These are phyloP conservation scores for Ditylenchus weischeri DNA, from an alignment of 2,888 invertebrate genomes.

Conservation along the genomic window DNA sequence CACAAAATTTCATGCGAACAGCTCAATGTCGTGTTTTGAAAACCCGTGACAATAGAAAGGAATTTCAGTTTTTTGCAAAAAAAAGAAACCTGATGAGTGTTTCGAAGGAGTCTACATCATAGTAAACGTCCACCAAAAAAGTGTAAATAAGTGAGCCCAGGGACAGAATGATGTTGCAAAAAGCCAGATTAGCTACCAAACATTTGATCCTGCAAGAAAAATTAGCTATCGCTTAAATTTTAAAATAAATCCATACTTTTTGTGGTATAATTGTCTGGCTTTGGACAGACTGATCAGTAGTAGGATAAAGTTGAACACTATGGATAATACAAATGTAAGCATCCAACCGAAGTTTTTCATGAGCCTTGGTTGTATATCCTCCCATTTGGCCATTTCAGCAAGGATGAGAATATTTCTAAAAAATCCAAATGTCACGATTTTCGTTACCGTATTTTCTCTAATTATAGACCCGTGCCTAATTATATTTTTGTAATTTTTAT, in stretches of 20 bases:
- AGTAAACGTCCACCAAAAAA: slow-evolving; percentile 41
- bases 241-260: slow-evolving; percentile 29
- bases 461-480: no score
- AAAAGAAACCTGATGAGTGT: slow-evolving; percentile 24
- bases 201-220: slow-evolving; percentile 31
- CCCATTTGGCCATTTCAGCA: slow-evolving; percentile 31
- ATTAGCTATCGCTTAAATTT: background rate
- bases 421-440: background rate
- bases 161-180: slow-evolving; percentile 37
- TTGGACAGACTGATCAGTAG: slow-evolving; percentile 31
- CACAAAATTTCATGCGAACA: no score
- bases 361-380: slow-evolving; percentile 30
- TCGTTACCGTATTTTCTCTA: no score
- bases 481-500: no score
- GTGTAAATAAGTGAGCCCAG: slow-evolving; percentile 38
- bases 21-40: no score
- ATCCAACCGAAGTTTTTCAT: slow-evolving; percentile 25
- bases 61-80: no score
- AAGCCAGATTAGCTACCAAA: slow-evolving; percentile 36
- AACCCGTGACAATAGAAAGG: no score
- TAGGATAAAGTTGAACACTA: slow-evolving; percentile 36
- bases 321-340: slow-evolving; percentile 23
- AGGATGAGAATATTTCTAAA: slow-evolving; percentile 36
- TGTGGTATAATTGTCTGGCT: slow-evolving; percentile 18
- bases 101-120: slow-evolving; percentile 44